A percentile compares a stretch with the other conserved stretches of the same genome.
These are phyloP conservation scores for Scomber japonicus DNA, from an alignment of 2,113 vertebrate species.

Conservation along the genomic window DNA sequence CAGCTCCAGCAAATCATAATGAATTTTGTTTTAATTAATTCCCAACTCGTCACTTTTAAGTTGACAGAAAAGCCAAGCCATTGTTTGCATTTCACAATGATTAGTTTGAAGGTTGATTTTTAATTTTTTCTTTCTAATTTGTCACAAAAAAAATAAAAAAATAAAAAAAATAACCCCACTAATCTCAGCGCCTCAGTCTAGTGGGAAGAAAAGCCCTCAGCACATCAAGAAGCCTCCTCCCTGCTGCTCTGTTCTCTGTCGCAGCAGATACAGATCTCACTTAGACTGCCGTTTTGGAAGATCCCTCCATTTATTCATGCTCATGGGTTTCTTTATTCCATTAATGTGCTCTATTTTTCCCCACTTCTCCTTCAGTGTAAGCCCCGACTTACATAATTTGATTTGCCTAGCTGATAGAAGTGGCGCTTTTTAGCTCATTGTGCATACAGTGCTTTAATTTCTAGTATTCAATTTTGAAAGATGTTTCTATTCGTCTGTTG, in stretches of 20 bases:
- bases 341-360: conserved; percentile 43
- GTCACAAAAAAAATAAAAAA: conserved; percentile 22
- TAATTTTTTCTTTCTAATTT: conserved; percentile 14
- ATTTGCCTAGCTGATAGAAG: conserved; percentile 49
- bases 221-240: conserved; percentile 46
- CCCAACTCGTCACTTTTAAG: conserved; percentile 21
- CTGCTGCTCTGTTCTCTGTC: conserved; percentile 23
- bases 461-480: neutral
- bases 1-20: neutral
- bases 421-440: conserved; percentile 10
- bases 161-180: neutral
- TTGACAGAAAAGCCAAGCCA: conserved; percentile 22
- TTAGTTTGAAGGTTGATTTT: neutral
- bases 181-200: conserved; percentile 45
- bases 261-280: conserved; percentile 64
- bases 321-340: conserved; percentile 48
- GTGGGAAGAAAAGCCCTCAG: conserved; percentile 17
- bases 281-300: conserved; percentile 53
- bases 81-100: conserved; percentile 24
- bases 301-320: conserved; percentile 58
- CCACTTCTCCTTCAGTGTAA: neutral
- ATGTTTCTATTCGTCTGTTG: conserved; percentile 14
- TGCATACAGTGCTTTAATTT: conserved; percentile 1
- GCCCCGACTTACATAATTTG: conserved; percentile 46
- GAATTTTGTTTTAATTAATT: conserved; percentile 20